Conservation (phyloP, 2,113 vertebrate species). For the Microtus montanus region DNA sequence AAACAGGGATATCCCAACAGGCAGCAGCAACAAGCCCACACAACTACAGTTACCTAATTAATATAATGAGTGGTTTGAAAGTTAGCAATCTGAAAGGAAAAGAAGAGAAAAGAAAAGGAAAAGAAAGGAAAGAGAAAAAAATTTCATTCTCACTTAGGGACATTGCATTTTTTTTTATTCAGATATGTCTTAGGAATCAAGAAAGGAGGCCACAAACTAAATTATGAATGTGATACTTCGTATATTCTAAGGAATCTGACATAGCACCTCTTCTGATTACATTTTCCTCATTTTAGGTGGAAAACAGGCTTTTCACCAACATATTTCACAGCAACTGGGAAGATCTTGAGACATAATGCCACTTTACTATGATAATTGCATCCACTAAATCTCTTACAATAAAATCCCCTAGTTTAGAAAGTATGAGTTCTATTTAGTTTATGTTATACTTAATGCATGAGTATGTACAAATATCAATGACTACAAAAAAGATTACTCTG, state of each 20-base stretch:
- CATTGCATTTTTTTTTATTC: not conserved
- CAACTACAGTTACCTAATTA: not conserved
- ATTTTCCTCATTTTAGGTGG: not conserved
- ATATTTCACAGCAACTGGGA: not conserved
- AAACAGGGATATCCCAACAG: too few species aligned
- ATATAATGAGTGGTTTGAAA: not conserved
- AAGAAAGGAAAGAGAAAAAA: not conserved
- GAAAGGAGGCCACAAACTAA: not conserved
- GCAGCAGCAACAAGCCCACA: too few species aligned
- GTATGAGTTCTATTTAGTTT: not conserved
- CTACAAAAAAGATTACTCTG: too few species aligned
- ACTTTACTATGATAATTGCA: not conserved
- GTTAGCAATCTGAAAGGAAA: not conserved
- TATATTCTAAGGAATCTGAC: not conserved
- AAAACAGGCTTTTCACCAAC: constrained; percentile 8
- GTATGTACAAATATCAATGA: not conserved
- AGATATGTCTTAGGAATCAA: not conserved
- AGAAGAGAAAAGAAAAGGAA: not conserved
- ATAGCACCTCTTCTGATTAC: not conserved
- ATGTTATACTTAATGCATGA: not conserved
- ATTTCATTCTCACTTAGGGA: not conserved
- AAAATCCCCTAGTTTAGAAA: not conserved
- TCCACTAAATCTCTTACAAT: not conserved
- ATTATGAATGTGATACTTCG: not conserved
- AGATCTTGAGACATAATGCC: not conserved